Conservation (phyloP, 2,113 vertebrate genomes). For the Eurystomus gularis region DNA sequence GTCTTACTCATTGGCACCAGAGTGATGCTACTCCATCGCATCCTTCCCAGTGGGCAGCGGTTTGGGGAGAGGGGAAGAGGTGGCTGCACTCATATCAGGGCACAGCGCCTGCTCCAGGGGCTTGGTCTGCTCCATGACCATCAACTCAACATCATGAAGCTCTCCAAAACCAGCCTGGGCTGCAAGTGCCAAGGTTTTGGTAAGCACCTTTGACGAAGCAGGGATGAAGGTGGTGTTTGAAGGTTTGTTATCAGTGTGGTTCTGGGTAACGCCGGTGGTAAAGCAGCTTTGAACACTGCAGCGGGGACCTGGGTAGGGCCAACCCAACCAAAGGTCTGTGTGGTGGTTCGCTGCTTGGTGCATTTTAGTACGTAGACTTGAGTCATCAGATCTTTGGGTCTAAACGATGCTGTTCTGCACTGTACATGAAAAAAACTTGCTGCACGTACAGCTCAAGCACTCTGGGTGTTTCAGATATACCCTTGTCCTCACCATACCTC, state of each 20-base stretch:
- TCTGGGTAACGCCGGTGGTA: background rate
- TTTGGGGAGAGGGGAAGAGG: conserved; percentile 2
- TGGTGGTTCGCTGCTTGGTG: background rate
- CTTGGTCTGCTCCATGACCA: background rate
- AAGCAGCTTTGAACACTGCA: background rate
- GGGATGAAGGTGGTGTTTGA: background rate
- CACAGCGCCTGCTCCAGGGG: rapidly evolving
- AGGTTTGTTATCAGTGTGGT: background rate
- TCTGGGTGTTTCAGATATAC: background rate
- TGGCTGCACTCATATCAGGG: background rate
- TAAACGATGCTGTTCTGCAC: background rate
- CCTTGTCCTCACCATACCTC: background rate
- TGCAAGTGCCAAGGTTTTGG: background rate
- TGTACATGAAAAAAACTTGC: background rate
- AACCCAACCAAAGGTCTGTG: background rate
- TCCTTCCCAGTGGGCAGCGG: background rate
- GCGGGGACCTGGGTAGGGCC: background rate
- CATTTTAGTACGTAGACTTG: background rate
- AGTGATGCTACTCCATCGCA: background rate
- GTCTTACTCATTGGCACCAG: background rate
- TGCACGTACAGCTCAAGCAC: background rate
- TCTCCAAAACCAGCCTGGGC: background rate
- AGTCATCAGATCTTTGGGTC: background rate
- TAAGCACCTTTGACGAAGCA: rapidly evolving
- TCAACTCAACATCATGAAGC: background rate